These are phyloP conservation scores for Calameuta pallipes DNA, from an alignment of 2,888 invertebrate species.

Conservation along the genomic window DNA sequence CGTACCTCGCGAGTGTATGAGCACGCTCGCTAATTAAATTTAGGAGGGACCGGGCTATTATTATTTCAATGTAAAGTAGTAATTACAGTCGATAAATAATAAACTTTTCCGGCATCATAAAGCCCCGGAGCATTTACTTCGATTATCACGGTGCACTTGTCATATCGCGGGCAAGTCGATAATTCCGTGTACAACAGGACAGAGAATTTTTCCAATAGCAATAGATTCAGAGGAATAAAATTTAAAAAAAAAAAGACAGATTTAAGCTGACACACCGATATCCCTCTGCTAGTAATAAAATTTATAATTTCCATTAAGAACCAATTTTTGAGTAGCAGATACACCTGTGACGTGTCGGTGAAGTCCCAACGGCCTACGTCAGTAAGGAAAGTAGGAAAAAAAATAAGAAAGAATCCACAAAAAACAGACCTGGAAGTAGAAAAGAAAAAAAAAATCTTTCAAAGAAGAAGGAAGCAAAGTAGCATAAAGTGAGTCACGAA, in stretches of 20 bases:
- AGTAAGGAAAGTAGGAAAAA: background rate
- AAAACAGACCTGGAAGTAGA: background rate
- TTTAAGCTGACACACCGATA: background rate
- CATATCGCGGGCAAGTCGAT: background rate
- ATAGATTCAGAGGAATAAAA: background rate
- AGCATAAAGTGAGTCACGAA: conserved; percentile 20
- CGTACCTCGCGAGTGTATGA: background rate
- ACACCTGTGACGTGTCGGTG: background rate
- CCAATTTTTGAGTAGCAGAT: background rate
- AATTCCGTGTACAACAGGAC: background rate
- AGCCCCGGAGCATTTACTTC: background rate
- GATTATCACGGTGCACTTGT: background rate
- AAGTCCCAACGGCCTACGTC: background rate
- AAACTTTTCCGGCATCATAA: background rate
- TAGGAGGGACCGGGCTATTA: background rate
- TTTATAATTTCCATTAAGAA: background rate
- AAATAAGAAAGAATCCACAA: background rate
- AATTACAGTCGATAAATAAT: background rate
- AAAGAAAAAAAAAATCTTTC: background rate
- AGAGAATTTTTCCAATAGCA: background rate
- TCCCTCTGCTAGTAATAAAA: background rate
- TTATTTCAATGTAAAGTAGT: background rate
- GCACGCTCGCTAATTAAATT: background rate
- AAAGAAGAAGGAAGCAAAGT: conserved; percentile 9
- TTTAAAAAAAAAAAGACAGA: background rate